phyloP scores from a whole-genome alignment of 2,113 vertebrate species.

The Pedetes capensis region DNA sequence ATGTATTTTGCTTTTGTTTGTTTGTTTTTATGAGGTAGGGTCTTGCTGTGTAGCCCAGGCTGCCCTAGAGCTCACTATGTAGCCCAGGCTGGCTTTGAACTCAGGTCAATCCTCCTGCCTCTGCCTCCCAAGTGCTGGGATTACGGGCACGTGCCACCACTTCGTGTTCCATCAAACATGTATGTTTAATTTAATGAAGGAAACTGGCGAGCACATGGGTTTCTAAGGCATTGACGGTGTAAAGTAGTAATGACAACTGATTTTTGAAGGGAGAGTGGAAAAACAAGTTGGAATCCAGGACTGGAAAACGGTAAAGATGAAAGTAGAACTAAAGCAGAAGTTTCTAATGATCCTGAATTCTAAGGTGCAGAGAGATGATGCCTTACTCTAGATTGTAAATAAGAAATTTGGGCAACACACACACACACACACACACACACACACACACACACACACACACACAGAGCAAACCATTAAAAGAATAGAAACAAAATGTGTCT shows the following conservation, averaged over 20 bases:
- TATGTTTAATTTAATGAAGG: background rate
- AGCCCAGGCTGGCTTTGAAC: too few species aligned
- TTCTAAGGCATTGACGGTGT: background rate
- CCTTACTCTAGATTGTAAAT: conserved; percentile 11
- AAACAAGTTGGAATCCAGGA: background rate
- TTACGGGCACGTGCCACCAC: too few species aligned
- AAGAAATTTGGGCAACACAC: background rate
- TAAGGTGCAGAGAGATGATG: background rate
- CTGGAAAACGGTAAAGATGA: background rate
- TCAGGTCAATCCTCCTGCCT: too few species aligned
- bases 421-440: too few species aligned
- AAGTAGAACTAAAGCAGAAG: background rate
- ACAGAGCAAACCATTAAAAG: background rate
- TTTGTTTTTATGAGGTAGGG: too few species aligned
- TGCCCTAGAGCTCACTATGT: too few species aligned
- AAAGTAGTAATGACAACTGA: background rate
- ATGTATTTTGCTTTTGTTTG: too few species aligned
- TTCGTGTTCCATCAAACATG: background rate
- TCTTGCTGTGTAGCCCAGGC: too few species aligned
- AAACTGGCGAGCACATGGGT: too few species aligned
- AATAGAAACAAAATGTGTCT: background rate
- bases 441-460: too few species aligned
- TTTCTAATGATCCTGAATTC: background rate
- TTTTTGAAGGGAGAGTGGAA: background rate
- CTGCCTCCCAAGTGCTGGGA: too few species aligned